Percentiles rank a stretch among this genome's conserved stretches.
Evolutionary conservation across 2,888 invertebrate genomes (phyloP).

Genomic region (Drosophila melanocephala): DNA sequence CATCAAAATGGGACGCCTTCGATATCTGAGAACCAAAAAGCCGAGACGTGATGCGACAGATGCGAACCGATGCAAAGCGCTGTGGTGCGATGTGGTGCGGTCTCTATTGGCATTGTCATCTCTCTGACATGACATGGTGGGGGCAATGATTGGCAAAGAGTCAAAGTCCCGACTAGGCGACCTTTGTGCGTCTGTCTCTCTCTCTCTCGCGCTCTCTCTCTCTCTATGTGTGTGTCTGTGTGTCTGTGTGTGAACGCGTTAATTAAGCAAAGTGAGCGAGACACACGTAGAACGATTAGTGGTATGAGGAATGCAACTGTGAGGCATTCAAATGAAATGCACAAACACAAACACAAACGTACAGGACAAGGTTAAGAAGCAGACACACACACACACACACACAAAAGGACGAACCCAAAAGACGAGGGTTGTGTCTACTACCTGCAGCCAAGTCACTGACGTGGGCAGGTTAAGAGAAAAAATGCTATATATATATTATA

Average conservation of each 20-base stretch:
- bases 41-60: slow-evolving; percentile 74
- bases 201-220: slow-evolving; percentile 1
- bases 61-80: slow-evolving; percentile 33
- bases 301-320: slow-evolving; percentile 34
- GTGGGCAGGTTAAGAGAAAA: slow-evolving; percentile 21
- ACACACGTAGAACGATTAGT: slow-evolving; percentile 60
- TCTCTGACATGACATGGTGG: slow-evolving; percentile 33
- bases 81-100: slow-evolving; percentile 51
- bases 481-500: not conserved
- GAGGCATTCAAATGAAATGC: slow-evolving; percentile 76
- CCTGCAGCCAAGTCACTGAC: slow-evolving; percentile 48
- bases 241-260: slow-evolving; percentile 66
- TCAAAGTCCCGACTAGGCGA: slow-evolving; percentile 70
- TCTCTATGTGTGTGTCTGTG: slow-evolving; percentile 49
- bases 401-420: slow-evolving; percentile 55
- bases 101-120: slow-evolving; percentile 71
- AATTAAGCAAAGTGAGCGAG: slow-evolving; percentile 82
- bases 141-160: slow-evolving; percentile 81
- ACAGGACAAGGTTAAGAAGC: slow-evolving; percentile 56
- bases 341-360: slow-evolving; percentile 56
- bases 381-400: slow-evolving; percentile 26
- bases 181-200: slow-evolving; percentile 56
- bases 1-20: slow-evolving; percentile 48
- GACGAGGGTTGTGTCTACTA: slow-evolving; percentile 51
- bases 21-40: slow-evolving; percentile 68